A percentile compares a stretch with the other conserved stretches of the same genome.
Conservation (phyloP, 2,113 vertebrate genomes). For the Eulacestoma nigropectus region DNA sequence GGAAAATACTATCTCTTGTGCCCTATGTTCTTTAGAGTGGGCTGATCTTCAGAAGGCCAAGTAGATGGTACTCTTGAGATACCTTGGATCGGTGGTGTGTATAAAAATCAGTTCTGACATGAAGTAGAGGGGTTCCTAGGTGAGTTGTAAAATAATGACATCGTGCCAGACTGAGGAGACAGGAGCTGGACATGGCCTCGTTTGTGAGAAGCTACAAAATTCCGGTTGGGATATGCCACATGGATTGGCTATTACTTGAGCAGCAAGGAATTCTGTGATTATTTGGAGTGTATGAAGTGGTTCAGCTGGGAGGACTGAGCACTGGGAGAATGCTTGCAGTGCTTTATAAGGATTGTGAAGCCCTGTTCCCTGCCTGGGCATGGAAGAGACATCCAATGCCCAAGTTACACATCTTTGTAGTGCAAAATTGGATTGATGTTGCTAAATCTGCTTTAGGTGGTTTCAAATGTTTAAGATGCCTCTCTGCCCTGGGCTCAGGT, state of each 20-base stretch:
- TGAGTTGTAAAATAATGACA: not conserved
- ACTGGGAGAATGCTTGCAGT: not conserved
- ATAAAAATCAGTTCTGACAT: not conserved
- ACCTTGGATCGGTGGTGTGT: not conserved
- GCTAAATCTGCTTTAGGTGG: not conserved
- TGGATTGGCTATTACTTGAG: not conserved
- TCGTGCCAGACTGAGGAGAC: not conserved
- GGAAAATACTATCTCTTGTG: not conserved
- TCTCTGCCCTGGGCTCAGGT: not conserved
- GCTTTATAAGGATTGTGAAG: no score
- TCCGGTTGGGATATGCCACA: rapidly evolving
- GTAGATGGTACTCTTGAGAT: not conserved
- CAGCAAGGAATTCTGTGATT: not conserved
- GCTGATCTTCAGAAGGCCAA: not conserved
- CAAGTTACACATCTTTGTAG: rapidly evolving
- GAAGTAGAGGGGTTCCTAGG: not conserved
- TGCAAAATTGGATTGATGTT: not conserved
- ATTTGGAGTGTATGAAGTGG: not conserved
- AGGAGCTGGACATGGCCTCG: not conserved
- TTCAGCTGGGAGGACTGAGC: not conserved
- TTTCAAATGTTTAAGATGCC: not conserved
- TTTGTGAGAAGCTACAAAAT: not conserved
- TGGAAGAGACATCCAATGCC: not conserved
- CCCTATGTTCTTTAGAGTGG: not conserved
- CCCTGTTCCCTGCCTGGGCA: not conserved